phyloP scores from a whole-genome alignment of 2,113 vertebrate species.

The Bos javanicus region DNA sequence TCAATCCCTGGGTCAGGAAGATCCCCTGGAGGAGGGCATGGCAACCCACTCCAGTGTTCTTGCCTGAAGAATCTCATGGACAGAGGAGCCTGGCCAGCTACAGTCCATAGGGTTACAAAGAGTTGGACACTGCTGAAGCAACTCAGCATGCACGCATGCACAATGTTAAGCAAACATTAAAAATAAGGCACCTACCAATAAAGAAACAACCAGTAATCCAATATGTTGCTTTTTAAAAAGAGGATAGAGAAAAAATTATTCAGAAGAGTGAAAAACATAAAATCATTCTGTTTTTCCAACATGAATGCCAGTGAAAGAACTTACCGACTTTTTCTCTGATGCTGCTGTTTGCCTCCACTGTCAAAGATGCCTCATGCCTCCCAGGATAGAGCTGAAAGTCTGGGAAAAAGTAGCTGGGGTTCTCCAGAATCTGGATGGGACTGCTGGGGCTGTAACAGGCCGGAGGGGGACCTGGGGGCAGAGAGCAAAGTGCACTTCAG shows the following conservation, averaged over 20 bases:
- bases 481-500: not conserved
- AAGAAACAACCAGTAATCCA: not conserved
- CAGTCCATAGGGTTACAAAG: not conserved
- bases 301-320: not conserved
- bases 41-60: not conserved
- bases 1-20: not conserved
- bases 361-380: constrained; percentile 77
- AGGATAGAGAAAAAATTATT: not conserved
- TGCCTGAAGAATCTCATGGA: not conserved
- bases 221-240: not conserved
- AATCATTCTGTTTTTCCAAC: too few relatives aligned
- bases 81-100: not conserved
- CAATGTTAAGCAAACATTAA: not conserved
- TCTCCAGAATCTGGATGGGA: constrained; percentile 77
- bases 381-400: constrained; percentile 78
- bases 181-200: not conserved
- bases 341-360: constrained; percentile 63
- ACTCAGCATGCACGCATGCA: not conserved
- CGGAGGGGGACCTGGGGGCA: constrained; percentile 75
- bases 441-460: constrained; percentile 77
- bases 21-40: not conserved
- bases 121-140: not conserved
- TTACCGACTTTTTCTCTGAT: constrained; percentile 81
- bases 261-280: not conserved
- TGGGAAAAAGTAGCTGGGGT: constrained; percentile 74